These are phyloP conservation scores for Lepidocyrtoides sp. DNA, from an alignment of 2,888 invertebrate genomes.

Conservation along the genomic window DNA sequence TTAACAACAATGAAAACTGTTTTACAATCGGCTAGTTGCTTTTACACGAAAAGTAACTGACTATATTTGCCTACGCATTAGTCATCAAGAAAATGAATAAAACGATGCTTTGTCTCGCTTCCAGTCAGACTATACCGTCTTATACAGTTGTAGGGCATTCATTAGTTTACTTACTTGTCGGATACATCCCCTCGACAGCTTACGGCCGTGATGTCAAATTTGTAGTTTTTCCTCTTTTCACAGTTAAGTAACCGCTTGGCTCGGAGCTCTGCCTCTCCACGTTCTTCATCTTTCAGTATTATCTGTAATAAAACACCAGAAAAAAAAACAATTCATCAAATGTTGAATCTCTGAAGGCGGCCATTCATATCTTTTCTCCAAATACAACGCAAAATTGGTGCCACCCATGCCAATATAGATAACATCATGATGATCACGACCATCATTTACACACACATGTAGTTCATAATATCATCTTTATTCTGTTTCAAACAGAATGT, in stretches of 20 bases:
- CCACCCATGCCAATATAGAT: slow-evolving; percentile 27
- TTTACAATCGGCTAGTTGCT: neutral
- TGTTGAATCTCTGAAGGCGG: neutral
- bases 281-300: slow-evolving; percentile 86
- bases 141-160: neutral
- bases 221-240: slow-evolving; percentile 97
- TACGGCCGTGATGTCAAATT: slow-evolving; percentile 97
- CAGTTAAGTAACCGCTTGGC: slow-evolving; percentile 96
- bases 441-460: neutral
- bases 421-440: neutral
- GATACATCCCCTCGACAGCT: slow-evolving; percentile 96
- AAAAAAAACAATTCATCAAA: slow-evolving; percentile 57
- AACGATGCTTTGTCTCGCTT: neutral
- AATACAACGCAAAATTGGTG: neutral
- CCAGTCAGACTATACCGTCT: neutral
- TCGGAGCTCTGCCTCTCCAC: slow-evolving; percentile 93
- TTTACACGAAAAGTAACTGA: neutral
- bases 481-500: slow-evolving; percentile 16
- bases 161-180: slow-evolving; percentile 89
- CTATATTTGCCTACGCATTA: neutral
- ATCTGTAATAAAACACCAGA: slow-evolving; percentile 85
- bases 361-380: neutral
- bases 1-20: neutral
- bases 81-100: neutral
- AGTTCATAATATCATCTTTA: neutral